Conservation (phyloP, 2,888 invertebrate species). For the Caenorhabditis sulstoni region DNA sequence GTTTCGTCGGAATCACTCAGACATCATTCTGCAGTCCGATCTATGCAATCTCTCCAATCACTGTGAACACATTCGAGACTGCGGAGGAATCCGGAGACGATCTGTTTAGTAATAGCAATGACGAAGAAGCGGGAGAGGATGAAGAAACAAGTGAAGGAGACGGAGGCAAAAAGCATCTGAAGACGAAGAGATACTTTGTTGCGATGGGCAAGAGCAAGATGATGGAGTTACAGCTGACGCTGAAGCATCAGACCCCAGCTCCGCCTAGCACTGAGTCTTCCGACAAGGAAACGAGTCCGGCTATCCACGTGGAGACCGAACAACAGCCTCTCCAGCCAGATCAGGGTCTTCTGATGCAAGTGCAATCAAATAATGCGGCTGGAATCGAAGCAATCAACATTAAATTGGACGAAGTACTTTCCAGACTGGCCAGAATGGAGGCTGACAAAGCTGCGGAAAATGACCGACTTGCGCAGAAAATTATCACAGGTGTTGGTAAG, state of each 20-base stretch:
- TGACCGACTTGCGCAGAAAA: slow-evolving; percentile 27
- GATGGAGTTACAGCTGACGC: slow-evolving; percentile 50
- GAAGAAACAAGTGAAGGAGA: slow-evolving; percentile 10
- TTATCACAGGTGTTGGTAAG: slow-evolving; percentile 29
- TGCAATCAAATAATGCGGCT: not conserved
- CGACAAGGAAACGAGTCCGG: slow-evolving; percentile 23
- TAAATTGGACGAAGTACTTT: slow-evolving; percentile 31
- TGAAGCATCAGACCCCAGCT: slow-evolving; percentile 25
- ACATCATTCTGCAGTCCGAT: slow-evolving; percentile 65
- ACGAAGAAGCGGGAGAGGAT: slow-evolving; percentile 22
- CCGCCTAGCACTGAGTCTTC: slow-evolving; percentile 5
- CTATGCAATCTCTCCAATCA: slow-evolving; percentile 44
- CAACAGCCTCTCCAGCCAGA: not conserved
- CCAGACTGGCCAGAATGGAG: slow-evolving; percentile 20
- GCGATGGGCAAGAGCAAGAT: slow-evolving; percentile 57
- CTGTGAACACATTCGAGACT: slow-evolving; percentile 34
- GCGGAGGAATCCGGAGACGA: slow-evolving; percentile 38
- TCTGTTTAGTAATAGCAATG: slow-evolving; percentile 39
- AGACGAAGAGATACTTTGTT: slow-evolving; percentile 44
- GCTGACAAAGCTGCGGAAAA: slow-evolving; percentile 21
- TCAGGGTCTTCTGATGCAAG: slow-evolving; percentile 30
- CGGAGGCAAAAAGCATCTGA: slow-evolving; percentile 16
- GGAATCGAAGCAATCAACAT: slow-evolving; percentile 20
- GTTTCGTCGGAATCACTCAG: slow-evolving; percentile 64
- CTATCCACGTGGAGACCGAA: slow-evolving; percentile 20